Conservation (phyloP, 2,797 vertebrate genomes). For the Gymnothorax javanicus region DNA sequence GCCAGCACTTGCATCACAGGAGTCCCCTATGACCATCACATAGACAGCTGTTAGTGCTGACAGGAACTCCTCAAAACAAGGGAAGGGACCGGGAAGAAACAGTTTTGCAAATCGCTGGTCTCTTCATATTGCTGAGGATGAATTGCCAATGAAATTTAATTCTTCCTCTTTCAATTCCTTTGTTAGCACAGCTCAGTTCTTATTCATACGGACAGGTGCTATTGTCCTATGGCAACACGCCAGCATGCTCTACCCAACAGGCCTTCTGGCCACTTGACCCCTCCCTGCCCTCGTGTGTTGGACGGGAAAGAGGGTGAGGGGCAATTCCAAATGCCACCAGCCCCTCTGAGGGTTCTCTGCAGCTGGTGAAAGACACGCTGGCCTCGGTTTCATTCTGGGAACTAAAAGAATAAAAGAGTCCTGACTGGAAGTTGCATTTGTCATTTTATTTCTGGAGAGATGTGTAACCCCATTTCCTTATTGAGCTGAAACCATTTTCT, state of each 20-base stretch:
- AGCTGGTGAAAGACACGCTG: neutral
- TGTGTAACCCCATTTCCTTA: neutral
- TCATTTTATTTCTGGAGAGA: neutral
- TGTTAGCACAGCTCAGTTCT: neutral
- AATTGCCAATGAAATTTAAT: neutral
- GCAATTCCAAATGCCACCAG: constrained; percentile 9
- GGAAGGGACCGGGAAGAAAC: neutral
- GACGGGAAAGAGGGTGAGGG: constrained; percentile 10
- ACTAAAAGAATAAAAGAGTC: neutral
- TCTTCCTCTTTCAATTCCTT: neutral
- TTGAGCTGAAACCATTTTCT: neutral
- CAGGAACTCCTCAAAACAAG: neutral
- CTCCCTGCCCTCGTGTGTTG: neutral
- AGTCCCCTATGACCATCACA: neutral
- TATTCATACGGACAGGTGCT: neutral
- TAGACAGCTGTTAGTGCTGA: neutral
- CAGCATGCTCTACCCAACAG: neutral
- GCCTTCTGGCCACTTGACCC: neutral
- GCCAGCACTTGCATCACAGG: neutral
- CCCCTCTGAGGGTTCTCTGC: neutral
- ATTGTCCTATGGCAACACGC: neutral
- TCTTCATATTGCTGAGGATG: neutral
- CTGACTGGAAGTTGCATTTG: neutral
- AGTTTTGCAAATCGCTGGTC: neutral
- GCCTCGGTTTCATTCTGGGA: neutral